Base-by-base conservation (phyloP, 2,888 invertebrate species). In the Galerucella pusilla region DNA sequence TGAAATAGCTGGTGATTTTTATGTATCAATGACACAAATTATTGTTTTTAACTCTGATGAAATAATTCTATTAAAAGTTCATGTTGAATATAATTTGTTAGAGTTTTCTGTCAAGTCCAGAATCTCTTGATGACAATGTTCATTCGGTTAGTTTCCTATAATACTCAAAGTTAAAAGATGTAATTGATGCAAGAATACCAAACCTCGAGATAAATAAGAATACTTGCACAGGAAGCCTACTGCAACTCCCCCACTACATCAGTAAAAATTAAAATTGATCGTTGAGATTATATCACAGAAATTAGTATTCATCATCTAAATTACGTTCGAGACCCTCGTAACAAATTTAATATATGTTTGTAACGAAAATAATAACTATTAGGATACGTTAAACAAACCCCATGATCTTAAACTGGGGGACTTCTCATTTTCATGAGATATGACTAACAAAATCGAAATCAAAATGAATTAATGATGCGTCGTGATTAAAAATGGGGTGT, bases 401-500 rank as follows among this genome's bases (percentile, higher is more conserved):
- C 14, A 25, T 67, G n/a, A n/a, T n/a, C n/a, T n/a, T n/a, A n/a
- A n/a, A 68, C 59, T 28, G 6, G 66, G 72, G 72, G 42, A 46
- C 14, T 45, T 66, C 59, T 49, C 1, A 35, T 10, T 52, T 45
- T 45, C 49, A 66, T 52, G 28, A 46, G 72, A 72, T 72, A 72
- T 73, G 71, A 76, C 75, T 75, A 59, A 70, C 69, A 63, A 66
- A 64, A 71, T 63, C 67, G 28, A 64, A 68, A 73, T 72, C 35
- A 20, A 54, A 70, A 54, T 63, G 65, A 76, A 76, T 76, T 76
- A 73, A 73, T 73, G 71, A 73, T 67, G 63, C 64, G 49, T 71
- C 67, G 61, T 73, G 73, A 76, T 68, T 70, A 67, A 73, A 68
- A 61, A 68, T 66, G 60, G 76, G 76, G 76, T 76, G 76, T 76